Evolutionary conservation across 2,113 vertebrate species (phyloP), one percentile per base, ranked within the genome.

Genomic region (Donacobius atricapilla): DNA sequence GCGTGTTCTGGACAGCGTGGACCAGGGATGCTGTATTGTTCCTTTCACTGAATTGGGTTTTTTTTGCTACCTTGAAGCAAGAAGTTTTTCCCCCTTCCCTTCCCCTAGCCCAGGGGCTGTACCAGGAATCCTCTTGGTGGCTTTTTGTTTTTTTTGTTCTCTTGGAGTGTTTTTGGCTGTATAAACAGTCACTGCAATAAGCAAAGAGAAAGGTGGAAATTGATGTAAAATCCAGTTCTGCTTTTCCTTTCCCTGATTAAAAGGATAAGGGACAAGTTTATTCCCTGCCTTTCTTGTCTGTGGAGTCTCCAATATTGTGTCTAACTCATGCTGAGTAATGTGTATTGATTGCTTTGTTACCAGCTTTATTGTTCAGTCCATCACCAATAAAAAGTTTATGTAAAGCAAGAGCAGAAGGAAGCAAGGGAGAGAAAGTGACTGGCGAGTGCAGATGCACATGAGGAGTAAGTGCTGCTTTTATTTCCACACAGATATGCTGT

Each of bases 311-410:
- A 82, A 82, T 88, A 79, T 53, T 78, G 76, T 91, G 88, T 96
- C 88, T 95, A 94, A 89, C 80, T 75, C 93, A 73, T 65, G 78
- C 83, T 87, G 90, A 95, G 89, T 95, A 96, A 96, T 84, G 92
- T 2, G 24, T 91, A 96, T 96, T 89, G 95, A 96, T 96, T 89
- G 87, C 86, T 97, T 96, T 94, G 86, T 95, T 96, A 95, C 77
- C 85, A 91, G 83, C 70, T 94, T 93, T 95, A 96, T 96, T 92
- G 88, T 95, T 93, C 89, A 92, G 92, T 87, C 93, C 75, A 94
- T 91, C 90, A 93, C 73, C 83, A 91, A 91, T 94, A 96, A 94
- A 94, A 86, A 83, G 83, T 95, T 96, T 89, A 94, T 91, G 92
- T 93, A 96, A 95, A 83, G 30, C 77, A 80, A 25, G 28, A 57